Percentiles rank a stretch among this genome's conserved stretches.
Conservation (phyloP, 2,113 vertebrate genomes). For the Sitta europaea region DNA sequence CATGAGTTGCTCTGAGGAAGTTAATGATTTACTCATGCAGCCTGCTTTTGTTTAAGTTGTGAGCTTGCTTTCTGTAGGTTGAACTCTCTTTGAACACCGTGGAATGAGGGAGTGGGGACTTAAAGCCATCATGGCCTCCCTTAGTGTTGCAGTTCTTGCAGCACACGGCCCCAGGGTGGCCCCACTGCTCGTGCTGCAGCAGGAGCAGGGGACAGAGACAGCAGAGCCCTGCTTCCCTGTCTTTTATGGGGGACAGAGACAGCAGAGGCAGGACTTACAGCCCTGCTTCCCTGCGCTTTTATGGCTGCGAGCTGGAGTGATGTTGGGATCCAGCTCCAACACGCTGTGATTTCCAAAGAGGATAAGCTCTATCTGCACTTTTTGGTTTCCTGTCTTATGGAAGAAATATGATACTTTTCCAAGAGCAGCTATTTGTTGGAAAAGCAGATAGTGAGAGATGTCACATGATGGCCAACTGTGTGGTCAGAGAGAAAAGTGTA, state of each 20-base stretch:
- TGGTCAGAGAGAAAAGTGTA: background rate
- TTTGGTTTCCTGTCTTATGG: background rate
- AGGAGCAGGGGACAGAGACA: background rate
- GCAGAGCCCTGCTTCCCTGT: background rate
- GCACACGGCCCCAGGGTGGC: background rate
- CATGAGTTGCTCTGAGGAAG: background rate
- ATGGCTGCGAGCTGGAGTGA: background rate
- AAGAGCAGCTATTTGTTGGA: slow-evolving; percentile 13
- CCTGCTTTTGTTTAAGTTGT: background rate
- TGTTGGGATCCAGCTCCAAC: background rate
- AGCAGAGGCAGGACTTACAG: background rate
- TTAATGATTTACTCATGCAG: background rate
- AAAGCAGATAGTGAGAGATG: background rate
- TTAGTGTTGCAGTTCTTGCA: background rate
- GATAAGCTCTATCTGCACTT: background rate
- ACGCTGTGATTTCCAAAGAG: background rate
- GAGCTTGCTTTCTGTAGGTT: background rate
- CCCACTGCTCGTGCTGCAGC: background rate
- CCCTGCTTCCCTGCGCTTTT: background rate
- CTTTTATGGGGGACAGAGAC: background rate
- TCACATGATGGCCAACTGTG: background rate
- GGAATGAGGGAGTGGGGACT: background rate
- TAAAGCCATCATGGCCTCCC: background rate
- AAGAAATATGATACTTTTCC: slow-evolving; percentile 15
- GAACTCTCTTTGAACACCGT: background rate